phyloP scores from a whole-genome alignment of 2,797 vertebrate species.

The Apodemus agrarius region DNA sequence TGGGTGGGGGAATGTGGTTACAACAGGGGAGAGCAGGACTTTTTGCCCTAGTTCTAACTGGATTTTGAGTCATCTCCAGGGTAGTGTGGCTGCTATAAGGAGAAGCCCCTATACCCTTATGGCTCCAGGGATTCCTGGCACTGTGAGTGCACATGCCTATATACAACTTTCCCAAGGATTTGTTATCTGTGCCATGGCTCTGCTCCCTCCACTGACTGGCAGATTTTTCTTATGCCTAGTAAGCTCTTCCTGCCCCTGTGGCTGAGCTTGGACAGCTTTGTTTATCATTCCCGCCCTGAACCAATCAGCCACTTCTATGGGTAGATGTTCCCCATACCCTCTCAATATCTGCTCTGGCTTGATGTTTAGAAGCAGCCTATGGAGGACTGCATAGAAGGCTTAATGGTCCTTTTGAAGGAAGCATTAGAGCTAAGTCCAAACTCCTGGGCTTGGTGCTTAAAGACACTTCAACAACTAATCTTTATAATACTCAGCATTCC shows the following conservation, averaged over 20 bases:
- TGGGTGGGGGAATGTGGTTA: background rate
- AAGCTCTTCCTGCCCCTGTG: background rate
- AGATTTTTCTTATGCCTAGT: background rate
- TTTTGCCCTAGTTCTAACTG: slow-evolving; percentile 27
- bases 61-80: slow-evolving; percentile 32
- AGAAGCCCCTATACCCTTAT: slow-evolving; percentile 7
- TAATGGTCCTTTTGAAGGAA: slow-evolving; percentile 47
- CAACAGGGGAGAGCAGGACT: slow-evolving; percentile 6
- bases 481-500: slow-evolving; percentile 56
- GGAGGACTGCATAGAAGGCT: background rate
- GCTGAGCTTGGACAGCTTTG: background rate
- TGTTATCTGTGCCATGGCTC: background rate
- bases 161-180: background rate
- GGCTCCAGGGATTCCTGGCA: background rate
- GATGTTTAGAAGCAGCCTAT: background rate
- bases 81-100: background rate
- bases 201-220: background rate
- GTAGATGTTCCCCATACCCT: background rate
- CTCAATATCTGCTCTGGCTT: slow-evolving; percentile 5
- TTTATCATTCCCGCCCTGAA: slow-evolving; percentile 20
- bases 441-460: slow-evolving; percentile 46
- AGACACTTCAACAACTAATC: slow-evolving; percentile 50
- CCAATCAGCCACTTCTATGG: background rate
- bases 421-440: slow-evolving; percentile 49
- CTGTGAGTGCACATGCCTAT: background rate